Percentiles rank a stretch among this genome's conserved stretches.
Conservation (phyloP, 1,140 invertebrate species). For the Oncopeltus fasciatus region DNA sequence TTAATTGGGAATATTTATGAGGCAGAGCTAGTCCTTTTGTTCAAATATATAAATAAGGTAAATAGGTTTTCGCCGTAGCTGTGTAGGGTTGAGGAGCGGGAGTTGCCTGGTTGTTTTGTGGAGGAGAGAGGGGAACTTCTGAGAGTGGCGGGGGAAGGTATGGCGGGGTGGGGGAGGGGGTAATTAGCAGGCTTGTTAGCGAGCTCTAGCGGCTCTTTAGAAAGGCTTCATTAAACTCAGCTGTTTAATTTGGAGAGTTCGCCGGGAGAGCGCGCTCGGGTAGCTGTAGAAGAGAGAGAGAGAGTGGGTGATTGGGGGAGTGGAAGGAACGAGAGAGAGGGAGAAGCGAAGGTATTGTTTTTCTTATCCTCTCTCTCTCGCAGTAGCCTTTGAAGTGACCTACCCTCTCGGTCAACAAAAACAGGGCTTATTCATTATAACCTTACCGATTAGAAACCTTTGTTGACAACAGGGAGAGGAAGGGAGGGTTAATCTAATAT, state of each 20-base stretch:
- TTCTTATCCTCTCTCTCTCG: too few relatives aligned
- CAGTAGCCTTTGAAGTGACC: background rate
- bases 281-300: too few relatives aligned
- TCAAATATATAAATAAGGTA: conserved; percentile 18
- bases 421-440: conserved; percentile 1
- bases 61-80: conserved; percentile 18
- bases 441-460: background rate
- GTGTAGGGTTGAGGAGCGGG: too few relatives aligned
- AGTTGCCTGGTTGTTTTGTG: too few relatives aligned
- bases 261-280: background rate
- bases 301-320: too few relatives aligned
- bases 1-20: too few relatives aligned
- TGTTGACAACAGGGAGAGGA: background rate
- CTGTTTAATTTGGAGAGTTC: conserved; percentile 6
- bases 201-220: conserved; percentile 12
- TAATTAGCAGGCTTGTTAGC: conserved; percentile 4
- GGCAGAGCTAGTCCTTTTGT: background rate
- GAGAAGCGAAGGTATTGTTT: background rate
- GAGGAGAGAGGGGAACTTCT: too few relatives aligned
- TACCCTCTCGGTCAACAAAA: background rate
- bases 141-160: conserved; percentile 1
- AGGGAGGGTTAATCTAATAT: background rate
- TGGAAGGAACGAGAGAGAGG: too few relatives aligned
- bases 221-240: conserved; percentile 18
- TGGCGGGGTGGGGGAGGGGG: background rate